A percentile compares a stretch with the other conserved stretches of the same genome.
phyloP scores from a whole-genome alignment of 2,113 vertebrate species.

The Oceanodroma tethys region DNA sequence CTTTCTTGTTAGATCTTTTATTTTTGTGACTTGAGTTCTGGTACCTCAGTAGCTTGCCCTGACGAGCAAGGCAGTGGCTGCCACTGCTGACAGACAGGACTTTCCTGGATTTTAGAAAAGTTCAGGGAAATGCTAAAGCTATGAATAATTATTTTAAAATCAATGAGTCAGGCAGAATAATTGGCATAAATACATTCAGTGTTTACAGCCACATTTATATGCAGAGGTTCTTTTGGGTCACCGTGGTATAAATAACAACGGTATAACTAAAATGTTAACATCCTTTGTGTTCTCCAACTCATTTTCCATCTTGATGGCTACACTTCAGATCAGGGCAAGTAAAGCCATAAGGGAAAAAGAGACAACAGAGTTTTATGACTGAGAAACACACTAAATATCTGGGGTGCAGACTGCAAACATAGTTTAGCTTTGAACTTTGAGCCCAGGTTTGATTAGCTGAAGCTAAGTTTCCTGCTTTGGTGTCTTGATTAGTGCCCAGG shows the following conservation, averaged over 20 bases:
- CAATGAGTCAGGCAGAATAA: neutral
- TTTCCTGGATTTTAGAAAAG: neutral
- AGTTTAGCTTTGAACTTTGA: neutral
- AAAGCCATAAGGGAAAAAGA: neutral
- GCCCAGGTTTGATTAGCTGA: too few species aligned
- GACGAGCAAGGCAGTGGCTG: neutral
- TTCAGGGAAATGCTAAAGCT: neutral
- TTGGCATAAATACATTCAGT: neutral
- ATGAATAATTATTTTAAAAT: neutral
- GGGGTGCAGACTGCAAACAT: fast-evolving
- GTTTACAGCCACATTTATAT: neutral
- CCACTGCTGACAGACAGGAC: neutral
- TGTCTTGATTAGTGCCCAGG: neutral
- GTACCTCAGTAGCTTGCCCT: neutral
- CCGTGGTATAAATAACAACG: neutral
- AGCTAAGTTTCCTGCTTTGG: neutral
- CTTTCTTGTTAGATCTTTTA: neutral
- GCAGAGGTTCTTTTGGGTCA: neutral
- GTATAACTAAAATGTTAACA: neutral
- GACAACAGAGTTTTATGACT: neutral
- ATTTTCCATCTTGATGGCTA: neutral
- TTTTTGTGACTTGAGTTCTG: neutral
- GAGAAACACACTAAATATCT: neutral
- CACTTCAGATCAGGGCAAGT: neutral
- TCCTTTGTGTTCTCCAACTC: neutral